A percentile compares a stretch with the other conserved stretches of the same genome.
Conservation (phyloP, 1,140 invertebrate species). For the Drosophila ananassae region DNA sequence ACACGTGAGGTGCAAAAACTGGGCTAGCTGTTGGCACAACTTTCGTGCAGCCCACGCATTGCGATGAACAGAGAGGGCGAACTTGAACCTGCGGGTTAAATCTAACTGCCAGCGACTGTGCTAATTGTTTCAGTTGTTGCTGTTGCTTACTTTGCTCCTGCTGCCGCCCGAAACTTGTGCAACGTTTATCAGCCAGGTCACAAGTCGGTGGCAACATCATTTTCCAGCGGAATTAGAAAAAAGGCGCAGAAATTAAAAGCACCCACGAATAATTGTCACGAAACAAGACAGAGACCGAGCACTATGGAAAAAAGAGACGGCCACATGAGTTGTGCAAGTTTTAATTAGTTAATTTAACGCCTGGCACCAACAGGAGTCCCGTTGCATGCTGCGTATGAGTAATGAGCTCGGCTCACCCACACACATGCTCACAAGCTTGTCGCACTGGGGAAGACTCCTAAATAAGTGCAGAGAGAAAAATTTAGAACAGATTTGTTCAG, state of each 20-base stretch:
- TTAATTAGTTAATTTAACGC: slow-evolving; percentile 82
- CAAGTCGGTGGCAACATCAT: slow-evolving; percentile 28
- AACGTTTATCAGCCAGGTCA: slow-evolving; percentile 59
- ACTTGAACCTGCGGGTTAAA: slow-evolving; percentile 25
- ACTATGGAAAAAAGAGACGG: slow-evolving; percentile 18
- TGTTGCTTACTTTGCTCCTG: slow-evolving; percentile 7
- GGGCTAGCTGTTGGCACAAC: slow-evolving; percentile 35
- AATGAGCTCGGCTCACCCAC: slow-evolving; percentile 52
- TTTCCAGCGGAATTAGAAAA: slow-evolving; percentile 33
- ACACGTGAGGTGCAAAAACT: slow-evolving; percentile 58
- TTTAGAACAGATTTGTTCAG: too few relatives aligned
- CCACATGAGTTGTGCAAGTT: slow-evolving; percentile 66
- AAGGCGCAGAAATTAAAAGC: slow-evolving; percentile 29
- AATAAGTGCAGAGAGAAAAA: slow-evolving; percentile 19
- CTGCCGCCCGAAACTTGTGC: slow-evolving; percentile 34
- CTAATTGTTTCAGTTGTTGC: slow-evolving; percentile 72
- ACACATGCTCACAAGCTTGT: slow-evolving; percentile 13
- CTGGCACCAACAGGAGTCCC: slow-evolving; percentile 63
- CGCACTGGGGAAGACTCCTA: slow-evolving; percentile 22
- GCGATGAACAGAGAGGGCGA: background rate
- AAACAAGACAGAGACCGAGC: slow-evolving; percentile 17
- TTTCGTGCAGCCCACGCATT: slow-evolving; percentile 16
- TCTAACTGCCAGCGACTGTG: slow-evolving; percentile 53
- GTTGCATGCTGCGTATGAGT: slow-evolving; percentile 68
- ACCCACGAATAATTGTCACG: slow-evolving; percentile 53